Evolutionary conservation across 2,797 vertebrate species (phyloP), one percentile per base, ranked within the genome.

Genomic region (Leptodactylus fallax): DNA sequence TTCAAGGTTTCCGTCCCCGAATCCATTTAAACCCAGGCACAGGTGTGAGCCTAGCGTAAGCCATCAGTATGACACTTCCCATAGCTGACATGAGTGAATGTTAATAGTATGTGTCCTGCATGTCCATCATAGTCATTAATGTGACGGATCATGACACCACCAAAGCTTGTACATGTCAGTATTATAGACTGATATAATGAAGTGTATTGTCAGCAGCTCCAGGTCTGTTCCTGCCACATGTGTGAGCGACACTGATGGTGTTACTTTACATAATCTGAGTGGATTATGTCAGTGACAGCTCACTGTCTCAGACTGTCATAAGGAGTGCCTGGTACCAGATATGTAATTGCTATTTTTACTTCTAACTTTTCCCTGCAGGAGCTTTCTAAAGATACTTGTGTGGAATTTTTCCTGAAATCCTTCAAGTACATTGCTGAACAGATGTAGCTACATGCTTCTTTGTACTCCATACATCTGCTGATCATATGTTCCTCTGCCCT

Each of bases 401-500:
- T 60, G 82, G 27, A 85, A 88, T 81, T 63, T 83, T 63, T 84
- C 21, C 67, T 85, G 45, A 51, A 88, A 80, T 60, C 25, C 47
- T 78, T 83, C 3, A 61, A 47, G 53, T 67, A 51, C 17, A 55
- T 23, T 71, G 12, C 69, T 36, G 21, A 45, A 60, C 87, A 88
- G 83, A 85, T 85, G 78, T 81, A n/a, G 76, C 36, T 72, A 56
- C 58, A 61, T 56, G 58, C 76, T 76, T 74, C 23, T 79, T 21
- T 60, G 45, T 74, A 23, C 47, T 25, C 3, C 56, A 81, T 51
- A 65, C 87, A 88, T 88, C 76, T 88, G 87, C 21, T 56, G 23
- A 85, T 81, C 83, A 81, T 69, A 88, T 88, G 87, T 88, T 88
- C 69, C 49, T 1, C 21, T 51, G 3, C 19, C 86, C 56, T 19